Conservation (phyloP, 2,113 vertebrate species). For the Protobothrops mucrosquamatus region DNA sequence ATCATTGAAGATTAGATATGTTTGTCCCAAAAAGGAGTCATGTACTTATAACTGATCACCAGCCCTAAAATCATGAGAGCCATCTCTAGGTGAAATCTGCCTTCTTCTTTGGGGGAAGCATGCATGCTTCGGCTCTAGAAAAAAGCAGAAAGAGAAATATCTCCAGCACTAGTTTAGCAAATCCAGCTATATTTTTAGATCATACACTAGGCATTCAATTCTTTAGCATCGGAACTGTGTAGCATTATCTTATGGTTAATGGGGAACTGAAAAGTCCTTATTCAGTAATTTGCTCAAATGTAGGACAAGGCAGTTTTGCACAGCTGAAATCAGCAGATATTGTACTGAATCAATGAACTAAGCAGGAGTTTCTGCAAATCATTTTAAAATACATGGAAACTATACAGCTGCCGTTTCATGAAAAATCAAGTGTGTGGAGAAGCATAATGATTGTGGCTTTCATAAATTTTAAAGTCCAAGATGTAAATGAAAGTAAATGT, state of each 20-base stretch:
- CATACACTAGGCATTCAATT: not conserved
- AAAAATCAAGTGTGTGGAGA: not conserved
- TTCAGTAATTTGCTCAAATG: not conserved
- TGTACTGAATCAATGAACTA: not conserved
- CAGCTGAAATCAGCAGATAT: not conserved
- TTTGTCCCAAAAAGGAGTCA: not conserved
- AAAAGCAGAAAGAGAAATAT: not conserved
- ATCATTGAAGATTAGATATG: not conserved
- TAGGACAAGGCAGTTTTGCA: not conserved
- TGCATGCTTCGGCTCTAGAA: not conserved
- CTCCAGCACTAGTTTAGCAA: not conserved
- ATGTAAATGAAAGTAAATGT: not conserved
- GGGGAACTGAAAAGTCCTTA: not conserved
- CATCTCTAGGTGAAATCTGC: not conserved
- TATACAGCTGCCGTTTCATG: not conserved
- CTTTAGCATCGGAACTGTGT: not conserved
- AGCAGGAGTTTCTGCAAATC: not conserved
- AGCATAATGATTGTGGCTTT: not conserved
- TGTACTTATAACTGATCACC: not conserved
- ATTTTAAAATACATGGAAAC: not conserved
- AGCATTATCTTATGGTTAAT: not conserved
- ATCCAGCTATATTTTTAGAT: not conserved
- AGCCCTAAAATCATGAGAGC: not conserved
- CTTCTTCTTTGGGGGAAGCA: not conserved
- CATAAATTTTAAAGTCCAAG: slow-evolving; percentile 1